Conservation (phyloP, 2,888 invertebrate species). For the Chironomus riparius region DNA sequence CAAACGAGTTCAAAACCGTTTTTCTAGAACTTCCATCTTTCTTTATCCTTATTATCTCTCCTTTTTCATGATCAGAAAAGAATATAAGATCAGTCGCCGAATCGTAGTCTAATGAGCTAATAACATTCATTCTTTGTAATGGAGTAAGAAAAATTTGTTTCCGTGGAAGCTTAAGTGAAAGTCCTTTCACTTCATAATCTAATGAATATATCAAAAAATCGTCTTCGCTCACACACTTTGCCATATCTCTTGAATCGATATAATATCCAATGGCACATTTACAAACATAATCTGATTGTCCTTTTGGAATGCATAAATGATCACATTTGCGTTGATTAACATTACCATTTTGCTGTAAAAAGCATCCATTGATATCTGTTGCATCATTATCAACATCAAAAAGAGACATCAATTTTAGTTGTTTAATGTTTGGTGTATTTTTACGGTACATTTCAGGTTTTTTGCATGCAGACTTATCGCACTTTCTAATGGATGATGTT, state of each 20-base stretch:
- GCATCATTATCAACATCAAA: background rate
- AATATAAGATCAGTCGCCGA: conserved; percentile 57
- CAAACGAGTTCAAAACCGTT: conserved; percentile 52
- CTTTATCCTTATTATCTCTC: conserved; percentile 62
- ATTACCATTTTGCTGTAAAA: background rate
- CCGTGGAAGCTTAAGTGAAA: background rate
- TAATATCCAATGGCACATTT: conserved; percentile 67
- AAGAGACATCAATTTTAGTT: conserved; percentile 10
- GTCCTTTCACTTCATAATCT: conserved; percentile 66
- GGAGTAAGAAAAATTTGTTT: background rate
- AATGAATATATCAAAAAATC: conserved; percentile 69
- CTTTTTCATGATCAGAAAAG: conserved; percentile 74
- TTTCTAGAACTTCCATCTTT: conserved; percentile 67
- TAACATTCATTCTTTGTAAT: conserved; percentile 6
- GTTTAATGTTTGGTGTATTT: conserved; percentile 45
- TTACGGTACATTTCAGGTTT: conserved; percentile 47
- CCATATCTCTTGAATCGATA: conserved; percentile 45
- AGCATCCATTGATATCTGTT: conserved; percentile 9
- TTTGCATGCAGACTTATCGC: conserved; percentile 50
- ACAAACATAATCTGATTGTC: conserved; percentile 50
- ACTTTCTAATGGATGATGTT: conserved; percentile 51
- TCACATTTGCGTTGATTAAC: conserved; percentile 44
- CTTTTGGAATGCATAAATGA: conserved; percentile 64
- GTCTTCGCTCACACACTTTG: conserved; percentile 48
- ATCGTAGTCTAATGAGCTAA: conserved; percentile 53